Base-by-base conservation (phyloP, 2,888 invertebrate species). In the Amphipoea oculea region DNA sequence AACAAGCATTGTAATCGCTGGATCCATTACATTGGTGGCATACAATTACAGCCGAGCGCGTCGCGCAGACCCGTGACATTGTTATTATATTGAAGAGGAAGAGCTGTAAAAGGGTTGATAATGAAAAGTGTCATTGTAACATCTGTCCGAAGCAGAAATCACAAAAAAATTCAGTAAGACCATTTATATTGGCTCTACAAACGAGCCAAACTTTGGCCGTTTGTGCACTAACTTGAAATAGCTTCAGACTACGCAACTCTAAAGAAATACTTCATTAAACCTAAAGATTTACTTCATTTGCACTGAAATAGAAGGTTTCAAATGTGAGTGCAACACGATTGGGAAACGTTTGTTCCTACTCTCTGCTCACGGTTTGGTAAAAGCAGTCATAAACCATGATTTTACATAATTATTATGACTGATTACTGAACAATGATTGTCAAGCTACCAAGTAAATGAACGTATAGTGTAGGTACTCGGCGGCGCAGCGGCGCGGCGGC, bases 1-100 rank as follows among this genome's bases (percentile, higher is more conserved):
- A 67, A 67, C 48, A 29, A 48, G 40, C 75, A 62, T 76, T 82
- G 67, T 68, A 14, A 68, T 62, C 45, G 51, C 23, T 45, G 51
- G 76, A 67, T 82, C 73, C 45, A 62, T 82, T 82, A 75, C 75
- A 42, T 66, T 29, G 6, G 57, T 14, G 23, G 66, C 57, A 60
- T 42, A 66, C 57, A 74, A 66, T 51, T 29, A 36, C 42, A 42
- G 5, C 20, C 79, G 36, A 14, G 9, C 68, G 29, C 63, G 67
- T 23, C 48, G 67, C 45, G 36, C n/a, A 12, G 14, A 54, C 51
- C 45, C 36, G 12, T 11, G 0, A 79, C 40, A 65, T 20, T 80
- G 20, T 36, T 36, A 36, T 80, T 42, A 60, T 14, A 57, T 42
- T 74, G 20, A 60, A n/a, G 42, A n/a, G 12, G 20, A 65, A 14